Evolutionary conservation across 2,797 vertebrate species (phyloP).

Genomic region (Scolopax bukidnonensis): DNA sequence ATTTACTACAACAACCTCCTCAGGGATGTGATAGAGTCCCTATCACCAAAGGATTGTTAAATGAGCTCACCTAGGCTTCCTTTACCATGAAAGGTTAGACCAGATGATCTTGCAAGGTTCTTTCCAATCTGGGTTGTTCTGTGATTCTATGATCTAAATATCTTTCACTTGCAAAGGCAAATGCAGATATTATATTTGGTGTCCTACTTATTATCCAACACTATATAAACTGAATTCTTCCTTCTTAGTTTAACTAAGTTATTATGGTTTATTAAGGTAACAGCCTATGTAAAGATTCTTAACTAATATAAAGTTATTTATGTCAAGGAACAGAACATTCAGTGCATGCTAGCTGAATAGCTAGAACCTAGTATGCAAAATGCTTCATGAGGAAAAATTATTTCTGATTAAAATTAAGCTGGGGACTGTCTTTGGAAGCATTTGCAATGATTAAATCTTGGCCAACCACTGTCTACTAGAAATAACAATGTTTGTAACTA

Average conservation of each 20-base stretch:
- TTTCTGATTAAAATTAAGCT: not conserved
- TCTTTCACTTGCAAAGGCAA: not conserved
- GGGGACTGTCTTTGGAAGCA: not conserved
- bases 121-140: not conserved
- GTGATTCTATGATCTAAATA: not conserved
- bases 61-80: not conserved
- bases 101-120: not conserved
- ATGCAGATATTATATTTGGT: fast-evolving
- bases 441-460: not conserved
- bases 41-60: not conserved
- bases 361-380: not conserved
- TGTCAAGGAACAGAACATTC: not conserved
- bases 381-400: not conserved
- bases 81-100: not conserved
- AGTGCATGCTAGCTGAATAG: not conserved
- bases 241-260: not conserved
- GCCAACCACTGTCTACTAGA: not conserved
- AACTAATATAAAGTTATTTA: not conserved
- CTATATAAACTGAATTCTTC: not conserved
- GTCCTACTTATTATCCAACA: not conserved
- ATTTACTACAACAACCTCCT: not conserved
- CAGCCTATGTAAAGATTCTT: not conserved
- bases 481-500: not conserved
- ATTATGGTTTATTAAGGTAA: not conserved
- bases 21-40: not conserved